phyloP scores from a whole-genome alignment of 1,140 invertebrate genomes.

The Luehdorfia chinensis region DNA sequence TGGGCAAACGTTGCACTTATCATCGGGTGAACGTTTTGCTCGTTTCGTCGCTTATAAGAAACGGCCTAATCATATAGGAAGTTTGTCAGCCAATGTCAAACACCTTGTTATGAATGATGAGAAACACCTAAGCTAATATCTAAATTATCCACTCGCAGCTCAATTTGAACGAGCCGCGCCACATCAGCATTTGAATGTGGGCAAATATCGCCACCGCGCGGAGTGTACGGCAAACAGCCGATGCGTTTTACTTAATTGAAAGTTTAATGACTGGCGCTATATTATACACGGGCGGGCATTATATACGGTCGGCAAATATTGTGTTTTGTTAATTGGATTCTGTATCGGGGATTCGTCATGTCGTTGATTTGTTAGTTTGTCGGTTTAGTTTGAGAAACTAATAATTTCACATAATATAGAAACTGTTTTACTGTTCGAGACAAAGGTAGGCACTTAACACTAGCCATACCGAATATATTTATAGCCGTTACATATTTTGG shows the following conservation, averaged over 20 bases:
- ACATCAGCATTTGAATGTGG: constrained; percentile 36
- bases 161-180: constrained; percentile 9
- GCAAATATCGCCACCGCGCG: constrained; percentile 44
- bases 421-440: too few relatives aligned
- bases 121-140: neutral
- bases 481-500: too few relatives aligned
- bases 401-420: too few relatives aligned
- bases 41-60: too few relatives aligned
- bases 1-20: too few relatives aligned
- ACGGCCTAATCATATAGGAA: too few relatives aligned
- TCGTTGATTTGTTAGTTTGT: constrained; percentile 6
- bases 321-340: constrained; percentile 50
- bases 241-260: constrained; percentile 70
- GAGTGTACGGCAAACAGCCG: constrained; percentile 57
- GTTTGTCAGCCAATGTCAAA: too few relatives aligned
- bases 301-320: constrained; percentile 44
- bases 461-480: too few relatives aligned
- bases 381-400: too few relatives aligned
- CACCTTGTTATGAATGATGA: too few relatives aligned
- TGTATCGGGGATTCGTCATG: constrained; percentile 20
- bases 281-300: constrained; percentile 22
- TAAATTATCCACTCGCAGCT: constrained; percentile 1
- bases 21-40: too few relatives aligned
- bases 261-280: constrained; percentile 54
- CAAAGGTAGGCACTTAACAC: too few relatives aligned